Base-by-base conservation (phyloP, 2,888 invertebrate species). In the Onchidella celtica region DNA sequence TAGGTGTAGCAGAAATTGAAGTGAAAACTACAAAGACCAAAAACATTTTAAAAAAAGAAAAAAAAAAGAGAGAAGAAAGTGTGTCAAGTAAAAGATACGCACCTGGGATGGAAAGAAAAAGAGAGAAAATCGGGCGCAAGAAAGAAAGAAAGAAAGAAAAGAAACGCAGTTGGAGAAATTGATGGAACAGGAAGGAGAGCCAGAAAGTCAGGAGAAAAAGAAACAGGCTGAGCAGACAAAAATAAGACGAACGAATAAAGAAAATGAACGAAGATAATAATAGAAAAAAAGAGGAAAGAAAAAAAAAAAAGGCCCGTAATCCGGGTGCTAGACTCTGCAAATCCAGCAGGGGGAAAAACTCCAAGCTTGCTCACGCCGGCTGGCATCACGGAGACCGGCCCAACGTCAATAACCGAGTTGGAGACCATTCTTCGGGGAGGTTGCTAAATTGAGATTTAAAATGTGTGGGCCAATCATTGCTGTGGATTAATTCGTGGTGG, bases 401-500 rank as follows among this genome's bases (percentile, higher is more conserved):
- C 21, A n/a, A 34, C 29, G 63, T 36, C 47, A 68, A 81, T 78
- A 57, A 65, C 68, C 59, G 40, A 66, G 69, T n/a, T n/a, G n/a
- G 57, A 34, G 32, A 9, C 76, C 59, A 38, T 65, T 68, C 63
- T 79, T 34, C 65, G 29, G 75, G 55, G n/a, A n/a, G n/a, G 79
- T 63, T 79, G 76, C 86, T 82, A 84, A 82, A 84, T 79, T 83
- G 83, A 86, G 83, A 84, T 85, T 85, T 85, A 82, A 84, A 82
- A 84, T 85, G 85, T 84, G 82, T 81, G 83, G 74, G 83, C 85
- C 83, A 86, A 86, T 85, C 81, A 55, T 81, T 79, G 66, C 24
- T 75, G 78, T 79, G 86, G 87, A 86, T 87, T 86, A 87, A 81
- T 83, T 84, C 82, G 27, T n/a, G 61, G 72, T 84, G 70, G 85